Conservation (phyloP, 2,113 vertebrate genomes). For the Grallaria varia region DNA sequence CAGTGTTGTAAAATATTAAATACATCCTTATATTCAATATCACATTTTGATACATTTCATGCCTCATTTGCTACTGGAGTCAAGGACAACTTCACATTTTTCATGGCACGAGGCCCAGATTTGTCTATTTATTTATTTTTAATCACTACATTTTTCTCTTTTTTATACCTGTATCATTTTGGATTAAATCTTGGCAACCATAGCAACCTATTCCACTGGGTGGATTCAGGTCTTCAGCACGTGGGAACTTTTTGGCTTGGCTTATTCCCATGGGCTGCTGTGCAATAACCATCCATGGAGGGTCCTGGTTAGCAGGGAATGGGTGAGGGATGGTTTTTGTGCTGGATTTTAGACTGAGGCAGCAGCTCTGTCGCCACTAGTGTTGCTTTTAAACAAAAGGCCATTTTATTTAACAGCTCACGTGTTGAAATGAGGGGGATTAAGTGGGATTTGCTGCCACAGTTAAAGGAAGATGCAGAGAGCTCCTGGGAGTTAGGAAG, state of each 20-base stretch:
- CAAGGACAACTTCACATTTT: conserved; percentile 76
- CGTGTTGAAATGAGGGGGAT: not conserved
- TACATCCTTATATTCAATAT: conserved; percentile 74
- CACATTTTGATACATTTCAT: conserved; percentile 78
- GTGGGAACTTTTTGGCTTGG: not conserved
- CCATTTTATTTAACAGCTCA: not conserved
- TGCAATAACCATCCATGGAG: not conserved
- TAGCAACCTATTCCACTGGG: conserved; percentile 38
- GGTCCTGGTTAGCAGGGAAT: fast-evolving
- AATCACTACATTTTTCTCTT: conserved; percentile 17
- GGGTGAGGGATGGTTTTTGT: not conserved
- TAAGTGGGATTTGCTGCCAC: conserved; percentile 29
- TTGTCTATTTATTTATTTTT: conserved; percentile 61
- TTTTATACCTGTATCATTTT: conserved; percentile 30
- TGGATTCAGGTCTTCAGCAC: not conserved
- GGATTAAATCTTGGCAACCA: conserved; percentile 44
- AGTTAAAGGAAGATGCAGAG: not conserved
- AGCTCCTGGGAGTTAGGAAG: not conserved
- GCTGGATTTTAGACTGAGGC: not conserved
- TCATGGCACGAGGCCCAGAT: conserved; percentile 71
- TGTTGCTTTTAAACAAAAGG: not conserved
- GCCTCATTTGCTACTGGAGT: conserved; percentile 74
- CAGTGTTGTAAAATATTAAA: conserved; percentile 75
- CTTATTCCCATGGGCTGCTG: not conserved
- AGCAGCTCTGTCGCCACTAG: not conserved